Percentiles rank a stretch among this genome's conserved stretches.
These are phyloP conservation scores for Henricia sp. DNA, from an alignment of 53 echinoderm and acorn worm species.

Conservation along the genomic window DNA sequence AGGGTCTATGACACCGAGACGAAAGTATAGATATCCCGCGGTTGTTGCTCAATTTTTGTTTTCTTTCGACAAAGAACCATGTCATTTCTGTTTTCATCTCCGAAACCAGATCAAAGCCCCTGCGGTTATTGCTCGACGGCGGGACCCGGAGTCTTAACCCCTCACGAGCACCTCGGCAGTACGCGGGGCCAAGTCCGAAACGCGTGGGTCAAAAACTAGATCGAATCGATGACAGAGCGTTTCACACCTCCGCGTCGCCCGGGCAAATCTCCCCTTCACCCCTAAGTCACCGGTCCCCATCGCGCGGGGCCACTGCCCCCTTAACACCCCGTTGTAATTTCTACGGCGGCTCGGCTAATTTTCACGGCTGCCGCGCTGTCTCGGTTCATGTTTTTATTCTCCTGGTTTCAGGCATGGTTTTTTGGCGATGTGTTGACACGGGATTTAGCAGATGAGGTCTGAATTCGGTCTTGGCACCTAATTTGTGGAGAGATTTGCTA, in stretches of 20 bases:
- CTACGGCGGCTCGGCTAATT: slow-evolving; percentile 41
- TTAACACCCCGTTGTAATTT: slow-evolving; percentile 42
- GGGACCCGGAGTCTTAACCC: background rate
- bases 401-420: background rate
- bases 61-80: no score
- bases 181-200: background rate
- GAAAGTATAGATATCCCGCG: no score
- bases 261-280: slow-evolving; percentile 12
- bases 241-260: slow-evolving; percentile 38
- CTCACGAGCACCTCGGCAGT: background rate
- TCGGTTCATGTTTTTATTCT: slow-evolving; percentile 26
- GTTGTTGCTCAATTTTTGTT: no score
- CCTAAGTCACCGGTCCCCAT: slow-evolving; percentile 7
- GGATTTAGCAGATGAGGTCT: slow-evolving; percentile 40
- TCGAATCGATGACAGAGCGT: slow-evolving; percentile 30
- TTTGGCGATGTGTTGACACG: slow-evolving; percentile 40
- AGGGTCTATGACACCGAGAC: no score
- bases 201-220: slow-evolving; percentile 54
- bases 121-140: slow-evolving; percentile 31
- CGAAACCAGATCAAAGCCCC: slow-evolving; percentile 17
- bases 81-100: no score
- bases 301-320: slow-evolving; percentile 24
- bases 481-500: slow-evolving; percentile 12
- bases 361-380: slow-evolving; percentile 42
- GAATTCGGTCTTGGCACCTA: slow-evolving; percentile 28